phyloP scores from a whole-genome alignment of 64 coral and sea anemone species.

The Montipora foliosa region DNA sequence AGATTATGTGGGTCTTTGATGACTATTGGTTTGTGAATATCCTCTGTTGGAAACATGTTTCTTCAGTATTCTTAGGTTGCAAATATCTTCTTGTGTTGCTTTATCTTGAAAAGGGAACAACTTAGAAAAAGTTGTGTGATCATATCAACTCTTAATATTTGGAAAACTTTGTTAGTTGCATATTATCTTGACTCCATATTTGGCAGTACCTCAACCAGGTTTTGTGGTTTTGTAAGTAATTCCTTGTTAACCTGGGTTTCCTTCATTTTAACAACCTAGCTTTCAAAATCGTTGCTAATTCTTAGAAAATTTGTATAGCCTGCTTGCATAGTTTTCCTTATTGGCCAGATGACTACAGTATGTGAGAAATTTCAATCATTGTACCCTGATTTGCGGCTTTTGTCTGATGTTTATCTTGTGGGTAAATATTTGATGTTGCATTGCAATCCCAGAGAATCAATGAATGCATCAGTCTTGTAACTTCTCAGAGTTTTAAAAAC shows the following conservation, averaged over 20 bases:
- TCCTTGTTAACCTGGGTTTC: not conserved
- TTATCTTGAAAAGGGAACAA: not conserved
- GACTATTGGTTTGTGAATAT: not conserved
- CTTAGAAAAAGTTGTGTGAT: no score
- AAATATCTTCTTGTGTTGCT: not conserved
- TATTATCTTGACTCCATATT: not conserved
- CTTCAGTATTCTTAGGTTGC: not conserved
- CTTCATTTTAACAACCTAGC: not conserved
- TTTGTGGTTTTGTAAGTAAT: not conserved
- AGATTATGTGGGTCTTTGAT: not conserved
- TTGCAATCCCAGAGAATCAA: not conserved
- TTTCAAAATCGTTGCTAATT: not conserved
- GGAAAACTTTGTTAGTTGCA: not conserved
- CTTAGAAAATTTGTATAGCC: not conserved
- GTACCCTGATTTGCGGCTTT: not conserved
- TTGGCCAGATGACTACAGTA: not conserved
- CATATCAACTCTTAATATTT: not conserved
- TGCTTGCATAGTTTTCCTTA: not conserved
- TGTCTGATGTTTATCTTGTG: not conserved
- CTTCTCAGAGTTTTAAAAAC: not conserved
- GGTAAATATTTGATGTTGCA: not conserved
- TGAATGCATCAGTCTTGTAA: not conserved
- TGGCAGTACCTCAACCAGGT: not conserved
- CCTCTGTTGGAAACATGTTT: not conserved
- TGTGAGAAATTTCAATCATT: not conserved